Base-by-base conservation (phyloP, 64 coral and sea anemone genomes). In the Porites australiensis region DNA sequence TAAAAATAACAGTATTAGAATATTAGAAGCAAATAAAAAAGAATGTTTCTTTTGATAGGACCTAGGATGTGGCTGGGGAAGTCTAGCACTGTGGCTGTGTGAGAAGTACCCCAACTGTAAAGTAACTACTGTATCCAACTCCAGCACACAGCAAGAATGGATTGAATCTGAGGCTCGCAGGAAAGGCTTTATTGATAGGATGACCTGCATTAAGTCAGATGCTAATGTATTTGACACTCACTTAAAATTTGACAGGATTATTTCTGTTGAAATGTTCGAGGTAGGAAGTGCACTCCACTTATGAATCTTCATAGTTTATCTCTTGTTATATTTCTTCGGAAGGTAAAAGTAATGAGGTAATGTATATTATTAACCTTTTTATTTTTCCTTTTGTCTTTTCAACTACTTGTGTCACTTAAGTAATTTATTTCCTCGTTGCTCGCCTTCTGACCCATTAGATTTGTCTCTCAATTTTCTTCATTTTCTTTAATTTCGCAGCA, bases 221-320 rank as follows among this genome's bases (percentile, higher is more conserved):
- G 95, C 88, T 9, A 98, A 94, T 94, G 92, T 98, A 12, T 98
- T 98, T 67, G 77, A 84, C 13, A 94, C 95, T 23, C 85, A 92
- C 19, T 58, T 81, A 82, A 94, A 50, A 43, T 98, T 98, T 91
- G 95, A 98, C 79, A 77, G 92, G 60, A 91, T 98, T 50, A 94
- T 98, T 48, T 98, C 95, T 22, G 82, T 88, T 50, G 95, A 98
- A 75, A 98, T 98, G 95, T 98, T 98, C 83, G 95, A 98, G 95
- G 95, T 98, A 81, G 48, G 77, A 70, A 61, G 47, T 91, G 8
- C 63, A 18, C 19, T 76, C 50, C 50, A 5, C 14, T 16, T 76
- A 5, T n/a, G 11, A 45, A 8, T 13, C 44, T 74, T 73, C 8
- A 10, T 71, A 37, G 27, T 37, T 37, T 37, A 37, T 37, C 27